These are phyloP conservation scores for Standfussiana lucernea DNA, from an alignment of 2,888 invertebrate species.

Conservation along the genomic window DNA sequence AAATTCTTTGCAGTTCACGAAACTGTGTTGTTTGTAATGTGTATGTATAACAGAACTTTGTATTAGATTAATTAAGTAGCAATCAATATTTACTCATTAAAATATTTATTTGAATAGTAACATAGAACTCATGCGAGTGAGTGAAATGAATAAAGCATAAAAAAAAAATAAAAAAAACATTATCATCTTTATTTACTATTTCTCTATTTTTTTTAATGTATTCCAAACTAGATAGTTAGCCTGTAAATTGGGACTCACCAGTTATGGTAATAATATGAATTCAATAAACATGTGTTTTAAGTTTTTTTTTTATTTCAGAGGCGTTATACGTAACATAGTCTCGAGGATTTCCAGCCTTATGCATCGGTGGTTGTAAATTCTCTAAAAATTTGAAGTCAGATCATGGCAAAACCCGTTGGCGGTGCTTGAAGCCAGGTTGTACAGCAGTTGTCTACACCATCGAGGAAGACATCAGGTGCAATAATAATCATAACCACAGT, in stretches of 20 bases:
- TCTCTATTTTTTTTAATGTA: too few relatives aligned
- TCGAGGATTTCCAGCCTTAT: neutral
- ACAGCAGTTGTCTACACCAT: neutral
- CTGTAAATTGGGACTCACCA: neutral
- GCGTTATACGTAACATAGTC: neutral
- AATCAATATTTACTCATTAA: neutral
- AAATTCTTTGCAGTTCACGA: neutral
- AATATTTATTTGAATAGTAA: neutral
- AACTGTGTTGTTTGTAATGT: neutral
- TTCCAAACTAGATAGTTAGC: neutral
- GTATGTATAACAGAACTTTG: neutral
- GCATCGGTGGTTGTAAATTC: conserved; percentile 7
- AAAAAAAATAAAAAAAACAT: too few relatives aligned
- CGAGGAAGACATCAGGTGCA: conserved; percentile 1
- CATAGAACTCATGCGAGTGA: neutral
- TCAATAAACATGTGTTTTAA: neutral
- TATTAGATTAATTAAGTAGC: neutral
- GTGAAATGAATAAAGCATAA: neutral
- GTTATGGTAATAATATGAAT: neutral
- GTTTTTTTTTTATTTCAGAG: neutral
- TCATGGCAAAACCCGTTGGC: conserved; percentile 14
- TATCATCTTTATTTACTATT: neutral
- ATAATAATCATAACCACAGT: conserved; percentile 11
- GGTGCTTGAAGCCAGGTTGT: neutral
- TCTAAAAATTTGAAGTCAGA: conserved; percentile 11